Evolutionary conservation across 2,888 invertebrate genomes (phyloP).

Genomic region (Polydrusus pterygomalis): DNA sequence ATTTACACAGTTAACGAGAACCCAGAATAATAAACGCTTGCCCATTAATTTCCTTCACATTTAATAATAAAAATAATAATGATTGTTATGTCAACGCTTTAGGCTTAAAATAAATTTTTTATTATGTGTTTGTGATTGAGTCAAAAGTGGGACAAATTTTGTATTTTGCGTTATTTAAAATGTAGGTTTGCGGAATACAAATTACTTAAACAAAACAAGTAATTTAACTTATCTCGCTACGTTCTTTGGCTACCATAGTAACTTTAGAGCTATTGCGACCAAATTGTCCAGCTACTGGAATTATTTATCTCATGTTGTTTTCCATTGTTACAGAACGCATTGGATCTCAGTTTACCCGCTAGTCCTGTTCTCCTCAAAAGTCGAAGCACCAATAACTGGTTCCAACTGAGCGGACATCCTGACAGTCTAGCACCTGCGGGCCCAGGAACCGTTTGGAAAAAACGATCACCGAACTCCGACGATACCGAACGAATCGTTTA

Average conservation of each 20-base stretch:
- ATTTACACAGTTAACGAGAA: too few relatives aligned
- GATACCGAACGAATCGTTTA: conserved; percentile 87
- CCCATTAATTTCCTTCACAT: too few relatives aligned
- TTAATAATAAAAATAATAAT: too few relatives aligned
- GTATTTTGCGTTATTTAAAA: background rate
- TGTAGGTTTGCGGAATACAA: background rate
- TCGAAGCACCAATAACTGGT: conserved; percentile 83
- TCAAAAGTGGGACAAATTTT: background rate
- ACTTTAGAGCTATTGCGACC: too few relatives aligned
- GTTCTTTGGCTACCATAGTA: too few relatives aligned
- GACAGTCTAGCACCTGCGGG: conserved; percentile 95
- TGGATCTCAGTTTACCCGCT: conserved; percentile 93
- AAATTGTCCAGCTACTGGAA: too few relatives aligned
- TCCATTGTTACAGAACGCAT: conserved; percentile 83
- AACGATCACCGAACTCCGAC: conserved; percentile 81
- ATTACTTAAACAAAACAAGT: background rate
- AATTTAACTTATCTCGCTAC: background rate
- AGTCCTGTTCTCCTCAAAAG: conserved; percentile 89
- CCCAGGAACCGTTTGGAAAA: conserved; percentile 95
- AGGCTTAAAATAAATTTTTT: background rate
- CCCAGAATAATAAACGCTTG: too few relatives aligned
- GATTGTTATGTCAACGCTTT: too few relatives aligned
- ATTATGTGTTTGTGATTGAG: background rate
- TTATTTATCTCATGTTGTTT: conserved; percentile 8
- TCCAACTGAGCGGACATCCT: conserved; percentile 94